Evolutionary conservation across 2,113 vertebrate genomes (phyloP).

Genomic region (Anoura caudifer): DNA sequence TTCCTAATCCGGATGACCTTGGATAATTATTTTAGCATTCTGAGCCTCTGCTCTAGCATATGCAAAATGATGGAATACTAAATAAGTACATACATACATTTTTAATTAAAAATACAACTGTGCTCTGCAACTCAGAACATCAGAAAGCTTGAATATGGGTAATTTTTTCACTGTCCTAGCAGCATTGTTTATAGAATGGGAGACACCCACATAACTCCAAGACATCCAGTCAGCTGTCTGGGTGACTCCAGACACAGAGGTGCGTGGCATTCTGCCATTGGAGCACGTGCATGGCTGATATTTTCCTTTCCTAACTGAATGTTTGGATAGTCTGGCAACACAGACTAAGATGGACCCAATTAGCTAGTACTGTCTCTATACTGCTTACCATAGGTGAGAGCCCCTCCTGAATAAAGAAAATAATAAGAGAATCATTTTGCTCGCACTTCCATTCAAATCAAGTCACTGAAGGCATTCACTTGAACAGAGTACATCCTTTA

Average conservation of each 20-base stretch:
- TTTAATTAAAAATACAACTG: not conserved
- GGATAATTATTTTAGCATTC: not conserved
- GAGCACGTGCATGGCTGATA: not conserved
- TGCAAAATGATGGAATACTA: not conserved
- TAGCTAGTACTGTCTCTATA: not conserved
- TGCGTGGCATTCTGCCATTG: not conserved
- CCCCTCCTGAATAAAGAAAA: constrained; percentile 49
- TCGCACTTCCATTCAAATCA: constrained; percentile 46
- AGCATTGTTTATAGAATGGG: not conserved
- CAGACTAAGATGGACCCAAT: not conserved
- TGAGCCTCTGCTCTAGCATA: not conserved
- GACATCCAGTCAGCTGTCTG: not conserved
- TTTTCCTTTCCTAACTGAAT: not conserved
- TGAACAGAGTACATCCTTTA: constrained; percentile 72
- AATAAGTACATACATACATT: not conserved
- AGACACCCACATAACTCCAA: not conserved
- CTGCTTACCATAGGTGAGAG: not conserved
- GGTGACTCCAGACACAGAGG: not conserved
- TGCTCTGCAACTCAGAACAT: not conserved
- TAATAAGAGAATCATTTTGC: constrained; percentile 53
- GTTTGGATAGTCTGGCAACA: not conserved
- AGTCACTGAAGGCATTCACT: constrained; percentile 39
- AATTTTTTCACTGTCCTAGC: not conserved
- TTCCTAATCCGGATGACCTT: not conserved
- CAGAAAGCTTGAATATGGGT: not conserved